These are phyloP conservation scores for Sebastes goodei DNA, from an alignment of 2,797 vertebrate species.

Conservation along the genomic window DNA sequence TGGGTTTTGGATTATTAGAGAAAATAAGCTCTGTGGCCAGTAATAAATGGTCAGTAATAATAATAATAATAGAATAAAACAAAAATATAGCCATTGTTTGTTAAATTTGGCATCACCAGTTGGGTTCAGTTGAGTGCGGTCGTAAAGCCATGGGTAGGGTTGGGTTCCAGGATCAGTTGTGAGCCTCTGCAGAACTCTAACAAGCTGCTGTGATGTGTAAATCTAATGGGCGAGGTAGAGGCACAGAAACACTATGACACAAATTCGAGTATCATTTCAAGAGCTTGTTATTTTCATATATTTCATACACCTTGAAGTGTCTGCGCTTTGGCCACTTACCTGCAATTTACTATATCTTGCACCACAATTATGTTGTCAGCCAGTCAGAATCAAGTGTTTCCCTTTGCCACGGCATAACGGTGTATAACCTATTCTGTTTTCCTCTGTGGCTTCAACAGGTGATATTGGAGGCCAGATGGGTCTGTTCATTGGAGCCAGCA, in stretches of 20 bases:
- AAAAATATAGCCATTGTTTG: background rate
- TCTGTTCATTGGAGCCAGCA: conserved; percentile 96
- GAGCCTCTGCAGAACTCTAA: background rate
- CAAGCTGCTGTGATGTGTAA: background rate
- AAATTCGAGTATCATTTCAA: background rate
- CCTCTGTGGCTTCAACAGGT: conserved; percentile 74
- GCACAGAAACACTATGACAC: background rate
- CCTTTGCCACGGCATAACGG: too few species aligned
- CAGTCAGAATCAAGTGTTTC: background rate
- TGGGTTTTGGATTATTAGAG: too few species aligned
- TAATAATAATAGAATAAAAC: background rate
- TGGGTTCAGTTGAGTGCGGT: background rate
- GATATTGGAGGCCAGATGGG: conserved; percentile 99
- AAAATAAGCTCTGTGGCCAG: too few species aligned
- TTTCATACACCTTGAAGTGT: background rate
- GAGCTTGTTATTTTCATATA: background rate
- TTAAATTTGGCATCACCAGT: background rate
- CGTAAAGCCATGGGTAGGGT: too few species aligned
- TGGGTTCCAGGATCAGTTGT: too few species aligned
- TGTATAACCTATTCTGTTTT: background rate
- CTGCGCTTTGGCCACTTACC: background rate
- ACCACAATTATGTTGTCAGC: background rate
- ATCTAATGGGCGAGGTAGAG: background rate
- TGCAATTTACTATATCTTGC: background rate
- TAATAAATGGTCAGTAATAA: too few species aligned